Conservation (phyloP, 2,888 invertebrate species). For the Limnephilus rhombicus region DNA sequence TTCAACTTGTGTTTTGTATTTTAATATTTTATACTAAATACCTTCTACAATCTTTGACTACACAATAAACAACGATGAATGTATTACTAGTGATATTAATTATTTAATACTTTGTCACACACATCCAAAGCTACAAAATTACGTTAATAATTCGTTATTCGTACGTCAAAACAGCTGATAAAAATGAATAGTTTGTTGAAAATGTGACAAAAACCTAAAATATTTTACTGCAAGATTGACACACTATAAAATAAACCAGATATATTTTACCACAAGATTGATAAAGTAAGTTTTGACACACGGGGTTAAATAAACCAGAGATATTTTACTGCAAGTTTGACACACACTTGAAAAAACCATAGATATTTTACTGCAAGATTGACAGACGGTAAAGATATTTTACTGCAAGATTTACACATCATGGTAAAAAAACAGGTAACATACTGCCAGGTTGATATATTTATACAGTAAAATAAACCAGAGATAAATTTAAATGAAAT, state of each 20-base stretch:
- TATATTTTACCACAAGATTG: not conserved
- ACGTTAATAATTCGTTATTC: slow-evolving; percentile 2
- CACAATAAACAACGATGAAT: slow-evolving; percentile 27
- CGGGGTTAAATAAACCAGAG: not conserved
- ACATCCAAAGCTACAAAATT: slow-evolving; percentile 24
- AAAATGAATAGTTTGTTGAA: not conserved
- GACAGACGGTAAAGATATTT: not conserved
- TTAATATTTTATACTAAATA: slow-evolving; percentile 25
- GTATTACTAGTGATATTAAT: slow-evolving; percentile 35
- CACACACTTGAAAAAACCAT: not conserved
- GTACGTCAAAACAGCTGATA: not conserved
- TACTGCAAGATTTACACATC: too few relatives aligned
- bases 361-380: not conserved
- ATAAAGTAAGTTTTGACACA: too few relatives aligned
- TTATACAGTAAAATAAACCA: too few relatives aligned
- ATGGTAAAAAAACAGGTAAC: not conserved
- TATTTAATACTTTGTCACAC: slow-evolving; percentile 26
- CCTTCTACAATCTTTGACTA: slow-evolving; percentile 21
- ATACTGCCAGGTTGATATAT: not conserved
- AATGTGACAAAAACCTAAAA: not conserved
- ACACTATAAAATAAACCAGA: not conserved
- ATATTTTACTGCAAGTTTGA: too few relatives aligned
- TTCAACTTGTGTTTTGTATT: not conserved
- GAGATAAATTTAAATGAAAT: too few relatives aligned
- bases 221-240: not conserved